Evolutionary conservation across 2,797 vertebrate species (phyloP), one percentile per base, ranked within the genome.

Genomic region (Sphenodon punctatus): DNA sequence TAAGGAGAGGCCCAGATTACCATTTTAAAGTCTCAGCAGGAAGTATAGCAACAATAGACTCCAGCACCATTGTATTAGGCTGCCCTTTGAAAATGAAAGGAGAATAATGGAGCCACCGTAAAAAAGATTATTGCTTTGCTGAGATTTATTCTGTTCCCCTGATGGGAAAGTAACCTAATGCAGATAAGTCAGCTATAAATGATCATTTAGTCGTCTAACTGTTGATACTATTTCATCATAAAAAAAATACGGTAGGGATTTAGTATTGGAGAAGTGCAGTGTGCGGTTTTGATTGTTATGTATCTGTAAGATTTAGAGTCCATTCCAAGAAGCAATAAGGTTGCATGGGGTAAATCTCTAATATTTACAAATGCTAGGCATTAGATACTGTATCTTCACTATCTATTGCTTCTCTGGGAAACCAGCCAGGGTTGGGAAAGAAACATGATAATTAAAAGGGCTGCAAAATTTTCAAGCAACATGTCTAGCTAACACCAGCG

Each of bases 11-110:
- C 48, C n/a, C 68, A 76, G 73, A 86, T 89, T 80, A 88, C 68
- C 89, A 78, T 89, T 80, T 82, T 78, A 91, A 91, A 90, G 85
- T 73, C 91, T 70, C 90, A 80, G 92, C 76, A 89, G 88, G 94
- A 93, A 91, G 72, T 67, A 78, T 53, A 48, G 53, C 69, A 84
- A 86, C 69, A 88, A 92, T 65, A 87, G 81, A 70, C 6, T 8
- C 46, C 55, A 60, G 51, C 5, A 68, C 59, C 38, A 90, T 81
- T 89, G 80, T 90, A 55, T 59, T 85, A 46, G 43, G 34, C 58
- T 84, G 72, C 60, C 58, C 25, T 84, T 87, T 85, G 42, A 61
- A 84, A 93, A 75, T 0, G 3, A 80, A 76, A 80, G 27, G 65
- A 87, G 79, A 92, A 81, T 80, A 84, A 91, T 87, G 73, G 81